These are phyloP conservation scores for Zophobas morio DNA, from an alignment of 1,140 invertebrate genomes.

Conservation along the genomic window DNA sequence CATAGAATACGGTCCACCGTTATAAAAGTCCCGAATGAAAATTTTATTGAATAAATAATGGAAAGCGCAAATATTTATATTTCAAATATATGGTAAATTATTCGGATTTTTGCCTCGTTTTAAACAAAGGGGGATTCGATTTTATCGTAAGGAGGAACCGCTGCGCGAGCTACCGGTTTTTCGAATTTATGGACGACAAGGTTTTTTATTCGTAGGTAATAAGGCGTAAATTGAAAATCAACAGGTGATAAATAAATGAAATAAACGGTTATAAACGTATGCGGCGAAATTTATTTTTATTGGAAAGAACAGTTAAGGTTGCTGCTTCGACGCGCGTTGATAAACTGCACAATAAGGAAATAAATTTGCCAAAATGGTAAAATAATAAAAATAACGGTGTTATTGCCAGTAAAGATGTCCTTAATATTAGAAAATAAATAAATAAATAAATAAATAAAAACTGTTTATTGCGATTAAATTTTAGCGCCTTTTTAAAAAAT, in stretches of 20 bases:
- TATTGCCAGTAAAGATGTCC: no score
- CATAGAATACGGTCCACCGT: neutral
- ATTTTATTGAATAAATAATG: conserved; percentile 17
- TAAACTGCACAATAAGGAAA: no score
- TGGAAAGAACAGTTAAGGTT: no score
- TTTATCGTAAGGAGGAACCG: neutral
- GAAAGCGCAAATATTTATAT: conserved; percentile 8
- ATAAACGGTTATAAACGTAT: no score
- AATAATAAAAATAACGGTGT: no score
- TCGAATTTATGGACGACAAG: neutral
- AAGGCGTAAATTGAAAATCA: neutral
- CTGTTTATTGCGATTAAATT: no score
- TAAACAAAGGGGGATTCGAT: conserved; percentile 12
- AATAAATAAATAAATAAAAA: no score
- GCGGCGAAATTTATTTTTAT: no score
- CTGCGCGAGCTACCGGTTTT: conserved; percentile 1
- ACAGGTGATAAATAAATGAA: neutral
- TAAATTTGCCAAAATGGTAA: no score
- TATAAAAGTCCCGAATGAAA: conserved; percentile 6
- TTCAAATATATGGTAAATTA: conserved; percentile 5
- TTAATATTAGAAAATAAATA: no score
- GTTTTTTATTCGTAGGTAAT: neutral
- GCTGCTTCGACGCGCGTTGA: no score
- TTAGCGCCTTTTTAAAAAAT: no score
- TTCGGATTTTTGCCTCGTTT: conserved; percentile 10